Evolutionary conservation across 2,888 invertebrate genomes (phyloP).

Genomic region (Caenorhabditis becei): DNA sequence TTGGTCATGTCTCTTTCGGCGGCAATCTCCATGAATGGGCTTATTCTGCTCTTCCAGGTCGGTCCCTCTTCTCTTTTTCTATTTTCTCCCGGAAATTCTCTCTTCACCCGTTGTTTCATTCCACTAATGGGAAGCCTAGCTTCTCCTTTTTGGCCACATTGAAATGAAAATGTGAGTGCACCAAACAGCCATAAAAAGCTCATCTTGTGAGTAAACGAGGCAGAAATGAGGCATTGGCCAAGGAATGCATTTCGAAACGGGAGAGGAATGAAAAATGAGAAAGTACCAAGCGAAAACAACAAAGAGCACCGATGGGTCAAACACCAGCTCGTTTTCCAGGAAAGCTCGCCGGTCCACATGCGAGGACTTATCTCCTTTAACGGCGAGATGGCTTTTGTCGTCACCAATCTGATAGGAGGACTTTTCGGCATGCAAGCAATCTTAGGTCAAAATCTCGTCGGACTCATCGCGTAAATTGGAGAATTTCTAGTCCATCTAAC

Average conservation of each 20-base stretch:
- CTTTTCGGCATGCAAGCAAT: slow-evolving; percentile 75
- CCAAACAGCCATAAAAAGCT: slow-evolving; percentile 42
- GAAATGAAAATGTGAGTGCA: slow-evolving; percentile 4
- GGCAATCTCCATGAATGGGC: slow-evolving; percentile 76
- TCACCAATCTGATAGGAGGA: slow-evolving; percentile 76
- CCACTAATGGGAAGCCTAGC: slow-evolving; percentile 38
- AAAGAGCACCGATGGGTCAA: no score
- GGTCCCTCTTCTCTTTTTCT: slow-evolving; percentile 73
- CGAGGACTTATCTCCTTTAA: slow-evolving; percentile 78
- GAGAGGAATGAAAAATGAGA: slow-evolving; percentile 39
- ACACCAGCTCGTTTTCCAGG: slow-evolving; percentile 66
- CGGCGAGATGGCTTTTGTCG: slow-evolving; percentile 78
- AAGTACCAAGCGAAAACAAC: slow-evolving; percentile 14
- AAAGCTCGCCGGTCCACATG: slow-evolving; percentile 73
- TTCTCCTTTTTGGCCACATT: not conserved
- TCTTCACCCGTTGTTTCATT: slow-evolving; percentile 30
- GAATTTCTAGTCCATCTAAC: not conserved
- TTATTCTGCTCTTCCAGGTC: slow-evolving; percentile 77
- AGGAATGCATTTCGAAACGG: slow-evolving; percentile 44
- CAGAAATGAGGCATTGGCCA: slow-evolving; percentile 3
- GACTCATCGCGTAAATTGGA: slow-evolving; percentile 67
- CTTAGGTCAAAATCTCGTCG: slow-evolving; percentile 69
- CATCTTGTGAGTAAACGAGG: slow-evolving; percentile 25
- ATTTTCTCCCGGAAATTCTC: slow-evolving; percentile 51
- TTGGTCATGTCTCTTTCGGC: slow-evolving; percentile 72